These are phyloP conservation scores for Rhogogaster chlorosoma DNA, from an alignment of 2,888 invertebrate genomes.

Conservation along the genomic window DNA sequence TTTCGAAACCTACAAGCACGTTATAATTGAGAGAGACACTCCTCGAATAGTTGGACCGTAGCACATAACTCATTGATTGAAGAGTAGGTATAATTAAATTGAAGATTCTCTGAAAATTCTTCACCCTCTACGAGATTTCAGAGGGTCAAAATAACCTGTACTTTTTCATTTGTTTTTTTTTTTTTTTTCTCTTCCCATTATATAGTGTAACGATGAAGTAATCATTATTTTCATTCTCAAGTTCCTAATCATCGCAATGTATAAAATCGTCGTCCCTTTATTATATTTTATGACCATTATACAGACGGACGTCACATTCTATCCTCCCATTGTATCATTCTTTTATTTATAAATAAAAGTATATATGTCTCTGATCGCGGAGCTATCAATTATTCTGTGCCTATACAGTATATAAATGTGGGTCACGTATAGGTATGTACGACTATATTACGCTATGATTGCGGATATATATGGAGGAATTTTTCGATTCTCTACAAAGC, in stretches of 20 bases:
- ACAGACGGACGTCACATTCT: not conserved
- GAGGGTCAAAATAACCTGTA: not conserved
- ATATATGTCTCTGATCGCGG: not conserved
- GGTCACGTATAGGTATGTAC: not conserved
- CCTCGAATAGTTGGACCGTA: not conserved
- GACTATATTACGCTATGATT: not conserved
- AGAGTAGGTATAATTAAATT: slow-evolving; percentile 4
- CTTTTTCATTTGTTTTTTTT: not conserved
- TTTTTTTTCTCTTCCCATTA: not conserved
- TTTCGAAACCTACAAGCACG: not conserved
- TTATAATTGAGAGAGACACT: not conserved
- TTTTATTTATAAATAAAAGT: not conserved
- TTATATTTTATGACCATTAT: not conserved
- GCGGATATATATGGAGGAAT: not conserved
- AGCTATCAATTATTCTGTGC: not conserved
- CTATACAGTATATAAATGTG: not conserved
- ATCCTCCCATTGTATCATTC: not conserved
- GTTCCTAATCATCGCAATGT: not conserved
- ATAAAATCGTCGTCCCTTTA: not conserved
- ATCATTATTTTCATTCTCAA: not conserved
- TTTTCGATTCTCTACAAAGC: not conserved
- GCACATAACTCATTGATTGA: slow-evolving; percentile 2
- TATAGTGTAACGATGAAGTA: not conserved
- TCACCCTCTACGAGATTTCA: not conserved
- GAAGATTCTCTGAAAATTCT: not conserved